phyloP scores from a whole-genome alignment of 2,888 invertebrate species.

The Heliconius erato region DNA sequence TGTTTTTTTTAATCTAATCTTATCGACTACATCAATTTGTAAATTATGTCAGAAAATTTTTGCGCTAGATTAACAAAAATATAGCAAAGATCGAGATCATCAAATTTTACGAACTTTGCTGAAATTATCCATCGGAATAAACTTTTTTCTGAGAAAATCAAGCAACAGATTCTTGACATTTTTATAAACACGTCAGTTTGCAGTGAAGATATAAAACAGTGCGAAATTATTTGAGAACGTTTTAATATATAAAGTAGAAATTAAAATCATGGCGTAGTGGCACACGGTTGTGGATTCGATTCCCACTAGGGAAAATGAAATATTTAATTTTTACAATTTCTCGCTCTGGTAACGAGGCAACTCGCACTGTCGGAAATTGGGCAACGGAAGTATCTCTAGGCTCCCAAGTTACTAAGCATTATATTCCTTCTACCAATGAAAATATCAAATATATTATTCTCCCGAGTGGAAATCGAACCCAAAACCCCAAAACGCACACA shows the following conservation, averaged over 20 bases:
- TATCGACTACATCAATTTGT: not conserved
- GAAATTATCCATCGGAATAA: not conserved
- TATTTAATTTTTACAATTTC: no score
- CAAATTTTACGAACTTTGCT: not conserved
- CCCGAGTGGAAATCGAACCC: no score
- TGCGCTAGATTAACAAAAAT: not conserved
- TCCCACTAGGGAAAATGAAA: no score
- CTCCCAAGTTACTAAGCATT: no score
- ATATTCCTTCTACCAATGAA: no score
- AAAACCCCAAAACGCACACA: no score
- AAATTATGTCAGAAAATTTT: not conserved
- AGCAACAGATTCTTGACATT: not conserved
- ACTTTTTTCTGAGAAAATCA: not conserved
- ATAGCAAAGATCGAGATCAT: not conserved
- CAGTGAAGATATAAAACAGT: not conserved
- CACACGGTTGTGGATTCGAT: no score
- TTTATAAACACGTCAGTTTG: not conserved
- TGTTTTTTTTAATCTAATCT: not conserved
- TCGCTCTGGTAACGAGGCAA: no score
- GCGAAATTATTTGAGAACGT: not conserved
- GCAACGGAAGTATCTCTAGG: no score
- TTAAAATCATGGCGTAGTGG: no score
- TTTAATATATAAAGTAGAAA: not conserved
- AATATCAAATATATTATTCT: no score
- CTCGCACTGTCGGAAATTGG: no score